Evolutionary conservation across 2,888 invertebrate species (phyloP).

Genomic region (Drosophila atripex): DNA sequence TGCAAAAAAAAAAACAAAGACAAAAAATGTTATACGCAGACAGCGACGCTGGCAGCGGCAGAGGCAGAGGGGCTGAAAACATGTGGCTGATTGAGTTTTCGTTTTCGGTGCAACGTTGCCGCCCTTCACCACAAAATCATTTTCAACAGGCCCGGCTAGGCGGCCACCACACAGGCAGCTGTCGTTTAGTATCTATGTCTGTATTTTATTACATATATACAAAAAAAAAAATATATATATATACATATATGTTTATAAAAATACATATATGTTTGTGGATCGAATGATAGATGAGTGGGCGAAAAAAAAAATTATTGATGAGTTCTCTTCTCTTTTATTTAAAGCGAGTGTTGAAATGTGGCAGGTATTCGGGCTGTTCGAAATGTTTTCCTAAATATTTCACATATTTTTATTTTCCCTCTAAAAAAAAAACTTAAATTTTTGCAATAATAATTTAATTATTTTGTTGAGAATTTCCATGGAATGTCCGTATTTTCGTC

Average conservation of each 20-base stretch:
- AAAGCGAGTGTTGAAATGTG: constrained; percentile 25
- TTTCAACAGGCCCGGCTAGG: too few species aligned
- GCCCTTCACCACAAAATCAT: constrained; percentile 24
- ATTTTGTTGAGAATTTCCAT: too few species aligned
- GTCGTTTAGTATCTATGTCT: constrained; percentile 28
- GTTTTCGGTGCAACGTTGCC: constrained; percentile 26
- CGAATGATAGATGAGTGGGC: constrained; percentile 40
- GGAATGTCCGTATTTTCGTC: background rate
- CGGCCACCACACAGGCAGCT: constrained; percentile 21
- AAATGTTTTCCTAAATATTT: too few species aligned
- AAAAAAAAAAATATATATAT: background rate
- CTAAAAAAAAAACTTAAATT: too few species aligned
- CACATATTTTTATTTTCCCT: too few species aligned
- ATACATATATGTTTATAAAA: constrained; percentile 8
- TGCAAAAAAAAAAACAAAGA: constrained; percentile 25
- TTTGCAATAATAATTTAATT: too few species aligned
- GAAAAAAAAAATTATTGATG: constrained; percentile 33
- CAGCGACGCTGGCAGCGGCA: constrained; percentile 3
- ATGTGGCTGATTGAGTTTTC: constrained; percentile 53
- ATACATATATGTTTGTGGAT: constrained; percentile 15
- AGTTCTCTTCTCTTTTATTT: constrained; percentile 19
- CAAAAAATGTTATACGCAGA: constrained; percentile 3
- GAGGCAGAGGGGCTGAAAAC: constrained; percentile 47
- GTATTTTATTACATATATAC: background rate
- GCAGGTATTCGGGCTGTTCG: background rate